Evolutionary conservation across 2,113 vertebrate species (phyloP).

Genomic region (Pycnonotus jocosus): DNA sequence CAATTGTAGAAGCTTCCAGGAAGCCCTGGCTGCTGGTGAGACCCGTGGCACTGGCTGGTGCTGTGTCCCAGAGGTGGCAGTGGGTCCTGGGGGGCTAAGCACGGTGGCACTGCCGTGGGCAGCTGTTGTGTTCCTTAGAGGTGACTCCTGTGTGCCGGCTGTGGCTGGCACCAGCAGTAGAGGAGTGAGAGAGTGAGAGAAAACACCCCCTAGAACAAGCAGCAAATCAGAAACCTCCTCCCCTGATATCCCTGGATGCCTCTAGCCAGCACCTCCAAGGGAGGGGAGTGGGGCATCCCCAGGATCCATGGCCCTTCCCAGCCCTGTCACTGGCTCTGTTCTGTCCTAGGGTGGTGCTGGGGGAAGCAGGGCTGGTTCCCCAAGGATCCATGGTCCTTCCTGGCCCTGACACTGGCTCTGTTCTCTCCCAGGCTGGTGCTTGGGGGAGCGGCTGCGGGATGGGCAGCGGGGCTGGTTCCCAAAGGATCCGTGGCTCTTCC

Average conservation of each 20-base stretch:
- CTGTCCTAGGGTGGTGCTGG: no score
- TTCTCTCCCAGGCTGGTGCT: no score
- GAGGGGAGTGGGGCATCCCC: accelerated
- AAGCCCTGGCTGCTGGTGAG: background rate
- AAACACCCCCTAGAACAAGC: background rate
- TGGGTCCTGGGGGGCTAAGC: background rate
- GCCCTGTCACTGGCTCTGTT: background rate
- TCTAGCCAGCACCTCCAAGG: accelerated
- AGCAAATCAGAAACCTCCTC: background rate
- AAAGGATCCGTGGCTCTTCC: background rate
- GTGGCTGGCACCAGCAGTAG: background rate
- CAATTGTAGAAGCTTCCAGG: background rate
- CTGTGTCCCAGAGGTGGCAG: background rate
- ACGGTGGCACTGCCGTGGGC: background rate
- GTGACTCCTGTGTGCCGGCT: background rate
- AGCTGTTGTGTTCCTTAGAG: background rate
- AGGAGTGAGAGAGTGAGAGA: background rate
- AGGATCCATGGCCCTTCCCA: accelerated
- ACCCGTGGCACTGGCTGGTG: background rate
- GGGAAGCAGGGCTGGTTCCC: no score
- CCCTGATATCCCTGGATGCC: background rate
- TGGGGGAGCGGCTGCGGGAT: no score
- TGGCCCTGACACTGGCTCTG: no score
- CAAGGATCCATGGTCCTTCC: no score
- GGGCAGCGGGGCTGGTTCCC: no score